Percentiles rank a stretch among this genome's conserved stretches.
phyloP scores from a whole-genome alignment of 2,113 vertebrate genomes.

The Rhizomys pruinosus region DNA sequence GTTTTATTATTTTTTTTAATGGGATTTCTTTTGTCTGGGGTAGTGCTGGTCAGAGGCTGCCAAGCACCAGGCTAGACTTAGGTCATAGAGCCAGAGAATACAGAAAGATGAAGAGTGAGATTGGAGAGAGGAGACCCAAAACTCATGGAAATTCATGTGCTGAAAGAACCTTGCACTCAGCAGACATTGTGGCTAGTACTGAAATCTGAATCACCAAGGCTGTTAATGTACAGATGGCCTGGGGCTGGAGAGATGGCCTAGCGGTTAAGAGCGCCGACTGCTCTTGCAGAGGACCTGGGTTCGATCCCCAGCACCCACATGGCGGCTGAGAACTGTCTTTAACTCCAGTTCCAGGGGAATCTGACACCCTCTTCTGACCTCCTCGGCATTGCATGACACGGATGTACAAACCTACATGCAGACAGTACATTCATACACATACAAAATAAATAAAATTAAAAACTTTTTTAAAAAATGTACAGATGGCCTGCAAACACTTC shows the following conservation, averaged over 20 bases:
- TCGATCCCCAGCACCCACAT: too few species aligned
- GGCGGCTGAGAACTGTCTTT: too few species aligned
- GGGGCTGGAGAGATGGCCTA: too few species aligned
- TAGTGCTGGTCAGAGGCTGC: neutral
- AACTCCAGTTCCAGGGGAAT: too few species aligned
- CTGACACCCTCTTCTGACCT: too few species aligned
- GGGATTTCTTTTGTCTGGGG: neutral
- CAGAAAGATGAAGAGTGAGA: neutral
- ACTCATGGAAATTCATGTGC: neutral
- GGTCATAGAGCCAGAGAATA: neutral
- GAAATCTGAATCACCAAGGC: neutral
- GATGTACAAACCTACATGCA: too few species aligned
- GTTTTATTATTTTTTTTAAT: constrained; percentile 20
- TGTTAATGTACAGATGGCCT: neutral
- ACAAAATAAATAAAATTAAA: too few species aligned
- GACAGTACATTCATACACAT: too few species aligned
- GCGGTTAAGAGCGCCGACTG: too few species aligned
- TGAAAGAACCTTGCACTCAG: neutral
- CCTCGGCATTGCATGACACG: too few species aligned
- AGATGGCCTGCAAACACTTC: constrained; percentile 14
- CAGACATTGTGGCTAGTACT: neutral
- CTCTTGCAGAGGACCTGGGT: too few species aligned
- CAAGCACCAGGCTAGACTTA: neutral
- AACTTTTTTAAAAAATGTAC: too few species aligned
- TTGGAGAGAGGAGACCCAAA: neutral